Percentiles rank a stretch among this genome's conserved stretches.
Conservation (phyloP, 2,797 vertebrate species). For the Gallinago nigripennis region DNA sequence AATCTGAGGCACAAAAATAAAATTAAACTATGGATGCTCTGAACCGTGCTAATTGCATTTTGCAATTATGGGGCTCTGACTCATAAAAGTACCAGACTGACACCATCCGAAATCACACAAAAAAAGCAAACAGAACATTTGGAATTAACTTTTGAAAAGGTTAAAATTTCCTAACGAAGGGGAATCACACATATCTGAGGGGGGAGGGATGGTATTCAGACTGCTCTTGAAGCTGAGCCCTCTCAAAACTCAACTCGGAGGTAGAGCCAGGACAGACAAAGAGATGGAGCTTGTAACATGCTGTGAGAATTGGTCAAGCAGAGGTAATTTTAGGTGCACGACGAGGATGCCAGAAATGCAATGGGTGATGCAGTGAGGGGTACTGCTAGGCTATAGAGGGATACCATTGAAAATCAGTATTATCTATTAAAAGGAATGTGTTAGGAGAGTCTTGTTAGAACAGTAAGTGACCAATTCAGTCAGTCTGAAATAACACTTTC, state of each 20-base stretch:
- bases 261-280: background rate
- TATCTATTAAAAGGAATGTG: background rate
- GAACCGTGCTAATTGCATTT: slow-evolving; percentile 41
- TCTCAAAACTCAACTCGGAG: background rate
- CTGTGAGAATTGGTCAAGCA: background rate
- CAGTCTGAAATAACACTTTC: background rate
- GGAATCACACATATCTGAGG: background rate
- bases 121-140: slow-evolving; percentile 35
- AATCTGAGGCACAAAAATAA: background rate
- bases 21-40: background rate
- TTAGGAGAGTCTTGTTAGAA: background rate
- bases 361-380: too few species aligned
- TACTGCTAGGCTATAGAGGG: background rate
- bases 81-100: slow-evolving; percentile 45
- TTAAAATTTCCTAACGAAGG: background rate
- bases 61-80: slow-evolving; percentile 16
- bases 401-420: background rate
- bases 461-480: background rate
- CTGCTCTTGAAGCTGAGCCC: background rate
- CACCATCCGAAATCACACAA: background rate
- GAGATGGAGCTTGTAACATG: rapidly evolving
- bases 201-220: background rate
- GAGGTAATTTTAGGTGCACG: background rate
- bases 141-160: slow-evolving; percentile 39
- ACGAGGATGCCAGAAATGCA: background rate